These are phyloP conservation scores for Fabriciana adippe DNA, from an alignment of 2,888 invertebrate species.

Conservation along the genomic window DNA sequence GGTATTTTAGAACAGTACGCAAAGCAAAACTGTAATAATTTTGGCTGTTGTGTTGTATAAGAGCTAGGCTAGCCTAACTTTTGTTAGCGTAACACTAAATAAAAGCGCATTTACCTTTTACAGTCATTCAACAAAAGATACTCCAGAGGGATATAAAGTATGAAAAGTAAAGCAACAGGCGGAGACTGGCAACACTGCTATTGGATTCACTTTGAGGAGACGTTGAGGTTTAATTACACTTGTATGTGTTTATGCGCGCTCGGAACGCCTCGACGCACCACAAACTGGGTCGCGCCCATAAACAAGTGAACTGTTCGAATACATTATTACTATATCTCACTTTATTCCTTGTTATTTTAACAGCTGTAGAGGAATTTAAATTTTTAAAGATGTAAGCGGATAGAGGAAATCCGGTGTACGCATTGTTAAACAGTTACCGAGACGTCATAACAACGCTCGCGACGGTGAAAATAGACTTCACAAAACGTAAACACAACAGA, in stretches of 20 bases:
- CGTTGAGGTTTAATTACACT: conserved; percentile 38
- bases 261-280: conserved; percentile 34
- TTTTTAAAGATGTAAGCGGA: conserved; percentile 24
- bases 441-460: conserved; percentile 20
- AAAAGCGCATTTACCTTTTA: conserved; percentile 6
- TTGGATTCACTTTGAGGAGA: conserved; percentile 37
- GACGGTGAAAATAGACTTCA: conserved; percentile 34
- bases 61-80: not conserved
- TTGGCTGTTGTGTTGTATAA: not conserved
- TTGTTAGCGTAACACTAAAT: not conserved
- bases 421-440: conserved; percentile 23
- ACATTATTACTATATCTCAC: conserved; percentile 50
- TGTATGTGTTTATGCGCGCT: conserved; percentile 32
- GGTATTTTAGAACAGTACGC: too few relatives aligned
- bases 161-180: conserved; percentile 27
- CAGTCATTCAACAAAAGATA: conserved; percentile 15
- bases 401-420: conserved; percentile 32
- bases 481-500: conserved; percentile 35
- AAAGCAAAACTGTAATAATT: too few relatives aligned
- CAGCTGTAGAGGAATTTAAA: conserved; percentile 22
- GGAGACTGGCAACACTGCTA: conserved; percentile 24
- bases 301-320: conserved; percentile 54
- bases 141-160: conserved; percentile 7
- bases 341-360: conserved; percentile 43
- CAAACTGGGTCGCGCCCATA: conserved; percentile 69